These are phyloP conservation scores for Panurus biarmicus DNA, from an alignment of 2,113 vertebrate genomes.

Conservation along the genomic window DNA sequence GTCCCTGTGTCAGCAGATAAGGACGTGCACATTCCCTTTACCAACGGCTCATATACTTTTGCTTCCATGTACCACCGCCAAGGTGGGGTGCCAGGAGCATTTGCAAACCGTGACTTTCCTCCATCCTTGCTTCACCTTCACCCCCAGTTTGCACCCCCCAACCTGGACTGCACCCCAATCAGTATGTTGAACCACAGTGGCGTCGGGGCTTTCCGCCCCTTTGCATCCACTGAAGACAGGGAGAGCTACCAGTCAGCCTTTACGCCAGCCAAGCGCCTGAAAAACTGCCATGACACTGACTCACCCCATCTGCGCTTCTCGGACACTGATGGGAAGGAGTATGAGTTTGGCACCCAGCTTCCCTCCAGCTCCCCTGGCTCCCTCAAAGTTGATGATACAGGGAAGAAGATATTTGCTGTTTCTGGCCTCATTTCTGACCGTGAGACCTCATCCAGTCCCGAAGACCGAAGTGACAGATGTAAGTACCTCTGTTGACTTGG, in stretches of 20 bases:
- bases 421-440: slow-evolving; percentile 98
- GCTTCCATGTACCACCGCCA: slow-evolving; percentile 99
- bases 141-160: slow-evolving; percentile 96
- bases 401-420: slow-evolving; percentile 98
- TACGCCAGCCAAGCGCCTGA: slow-evolving; percentile 95
- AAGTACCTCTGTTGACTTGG: slow-evolving; percentile 73
- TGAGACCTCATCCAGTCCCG: slow-evolving; percentile 95
- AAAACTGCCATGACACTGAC: slow-evolving; percentile 95
- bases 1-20: slow-evolving; percentile 96
- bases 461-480: slow-evolving; percentile 98
- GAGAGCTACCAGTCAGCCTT: slow-evolving; percentile 98
- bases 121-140: slow-evolving; percentile 96
- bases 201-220: slow-evolving; percentile 95
- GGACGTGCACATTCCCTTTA: slow-evolving; percentile 97
- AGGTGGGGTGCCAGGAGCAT: slow-evolving; percentile 90
- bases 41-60: slow-evolving; percentile 97
- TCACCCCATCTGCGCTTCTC: slow-evolving; percentile 98
- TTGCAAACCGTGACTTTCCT: slow-evolving; percentile 96
- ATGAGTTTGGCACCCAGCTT: slow-evolving; percentile 91
- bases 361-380: slow-evolving; percentile 90
- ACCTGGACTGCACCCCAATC: slow-evolving; percentile 97
- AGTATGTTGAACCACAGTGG: slow-evolving; percentile 98
- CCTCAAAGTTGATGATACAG: slow-evolving; percentile 93
- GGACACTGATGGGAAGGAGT: slow-evolving; percentile 97
- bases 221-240: slow-evolving; percentile 92